These are phyloP conservation scores for Microctenopoma steveboyesi DNA, from an alignment of 2,797 vertebrate species.

Conservation along the genomic window DNA sequence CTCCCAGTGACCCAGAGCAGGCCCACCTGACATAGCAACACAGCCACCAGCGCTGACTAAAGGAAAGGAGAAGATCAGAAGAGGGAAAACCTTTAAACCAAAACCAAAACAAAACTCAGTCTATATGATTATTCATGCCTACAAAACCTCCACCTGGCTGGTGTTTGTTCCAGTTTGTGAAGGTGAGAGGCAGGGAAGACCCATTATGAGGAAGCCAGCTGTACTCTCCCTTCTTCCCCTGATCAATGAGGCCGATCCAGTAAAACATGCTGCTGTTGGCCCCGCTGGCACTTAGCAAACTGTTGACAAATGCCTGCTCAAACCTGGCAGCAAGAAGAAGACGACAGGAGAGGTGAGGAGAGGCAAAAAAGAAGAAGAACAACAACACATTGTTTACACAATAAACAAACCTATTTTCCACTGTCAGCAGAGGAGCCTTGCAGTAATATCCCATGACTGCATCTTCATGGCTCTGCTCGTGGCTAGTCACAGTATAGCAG, in stretches of 20 bases:
- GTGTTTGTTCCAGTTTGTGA: conserved; percentile 91
- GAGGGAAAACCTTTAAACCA: neutral
- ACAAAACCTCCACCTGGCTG: conserved; percentile 85
- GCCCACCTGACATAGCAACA: conserved; percentile 86
- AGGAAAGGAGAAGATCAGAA: conserved; percentile 5
- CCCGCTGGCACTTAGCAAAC: conserved; percentile 83
- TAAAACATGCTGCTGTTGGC: conserved; percentile 82
- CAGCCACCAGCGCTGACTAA: conserved; percentile 88
- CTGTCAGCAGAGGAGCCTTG: conserved; percentile 87
- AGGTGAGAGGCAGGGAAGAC: conserved; percentile 75
- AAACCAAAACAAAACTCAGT: neutral
- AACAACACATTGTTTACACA: neutral
- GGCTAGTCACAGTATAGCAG: conserved; percentile 89
- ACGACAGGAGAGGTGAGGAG: conserved; percentile 3
- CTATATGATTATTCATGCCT: neutral
- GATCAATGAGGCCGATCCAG: conserved; percentile 90
- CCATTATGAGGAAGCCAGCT: conserved; percentile 81
- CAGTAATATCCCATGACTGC: conserved; percentile 91
- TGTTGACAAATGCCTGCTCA: conserved; percentile 94
- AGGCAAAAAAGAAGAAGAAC: neutral
- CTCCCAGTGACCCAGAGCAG: conserved; percentile 89
- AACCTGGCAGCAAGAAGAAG: conserved; percentile 81
- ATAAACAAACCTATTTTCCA: conserved; percentile 87
- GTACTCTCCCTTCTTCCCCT: conserved; percentile 85
- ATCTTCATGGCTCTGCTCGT: conserved; percentile 87